These are phyloP conservation scores for Petrophora chlorosata DNA, from an alignment of 2,888 invertebrate genomes.

Conservation along the genomic window DNA sequence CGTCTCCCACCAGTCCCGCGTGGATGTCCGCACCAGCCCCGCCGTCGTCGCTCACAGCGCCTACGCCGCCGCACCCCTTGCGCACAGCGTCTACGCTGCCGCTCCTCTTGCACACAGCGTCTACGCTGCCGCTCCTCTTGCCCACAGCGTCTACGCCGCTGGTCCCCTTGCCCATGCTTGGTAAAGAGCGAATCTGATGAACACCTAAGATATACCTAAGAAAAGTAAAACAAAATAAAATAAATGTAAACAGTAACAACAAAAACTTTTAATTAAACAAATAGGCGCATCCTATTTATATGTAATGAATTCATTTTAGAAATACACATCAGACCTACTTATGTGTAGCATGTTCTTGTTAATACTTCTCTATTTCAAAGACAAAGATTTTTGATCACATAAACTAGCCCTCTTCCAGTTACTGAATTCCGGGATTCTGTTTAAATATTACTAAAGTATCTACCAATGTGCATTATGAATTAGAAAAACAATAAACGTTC, in stretches of 20 bases:
- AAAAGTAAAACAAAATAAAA: slow-evolving; percentile 45
- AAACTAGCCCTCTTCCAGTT: no score
- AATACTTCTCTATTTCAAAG: no score
- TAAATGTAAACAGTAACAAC: slow-evolving; percentile 23
- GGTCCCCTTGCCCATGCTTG: slow-evolving; percentile 63
- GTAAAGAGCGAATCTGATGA: slow-evolving; percentile 70
- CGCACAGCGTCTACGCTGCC: slow-evolving; percentile 46
- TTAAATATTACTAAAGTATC: no score
- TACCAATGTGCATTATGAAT: no score
- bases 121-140: slow-evolving; percentile 33
- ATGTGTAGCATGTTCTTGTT: no score
- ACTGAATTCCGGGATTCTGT: no score
- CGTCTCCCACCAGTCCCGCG: slow-evolving; percentile 68
- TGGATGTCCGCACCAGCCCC: slow-evolving; percentile 57
- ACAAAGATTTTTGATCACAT: no score
- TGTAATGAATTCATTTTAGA: no score
- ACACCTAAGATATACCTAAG: slow-evolving; percentile 51
- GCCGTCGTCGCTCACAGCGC: slow-evolving; percentile 47
- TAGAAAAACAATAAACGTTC: no score
- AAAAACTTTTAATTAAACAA: neutral
- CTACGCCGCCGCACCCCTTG: slow-evolving; percentile 48
- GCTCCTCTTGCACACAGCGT: slow-evolving; percentile 44
- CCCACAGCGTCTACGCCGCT: slow-evolving; percentile 46
- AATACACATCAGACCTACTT: no score
- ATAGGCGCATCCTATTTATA: no score